phyloP scores from a whole-genome alignment of 1,140 invertebrate species.

The Drosophila mauritiana region DNA sequence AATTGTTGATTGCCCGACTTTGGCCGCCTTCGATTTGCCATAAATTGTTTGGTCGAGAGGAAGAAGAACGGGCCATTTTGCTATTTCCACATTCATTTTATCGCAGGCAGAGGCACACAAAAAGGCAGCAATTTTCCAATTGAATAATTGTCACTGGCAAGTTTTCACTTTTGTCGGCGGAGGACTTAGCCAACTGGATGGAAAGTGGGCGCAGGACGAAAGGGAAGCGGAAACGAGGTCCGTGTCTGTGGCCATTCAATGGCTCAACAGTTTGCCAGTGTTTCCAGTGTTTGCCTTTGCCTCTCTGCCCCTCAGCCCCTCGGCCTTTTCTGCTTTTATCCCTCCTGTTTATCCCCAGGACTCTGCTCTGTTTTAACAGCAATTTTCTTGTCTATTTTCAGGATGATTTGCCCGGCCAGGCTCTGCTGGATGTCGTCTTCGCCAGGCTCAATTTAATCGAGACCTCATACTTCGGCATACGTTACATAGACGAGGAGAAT shows the following conservation, averaged over 20 bases:
- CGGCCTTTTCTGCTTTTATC: background rate
- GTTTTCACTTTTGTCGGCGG: slow-evolving; percentile 77
- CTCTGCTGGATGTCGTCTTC: slow-evolving; percentile 94
- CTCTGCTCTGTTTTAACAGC: slow-evolving; percentile 64
- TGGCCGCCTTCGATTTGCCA: slow-evolving; percentile 56
- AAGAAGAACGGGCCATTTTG: slow-evolving; percentile 26
- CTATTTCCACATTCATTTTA: slow-evolving; percentile 31
- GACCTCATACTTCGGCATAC: slow-evolving; percentile 96
- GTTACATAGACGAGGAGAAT: slow-evolving; percentile 93
- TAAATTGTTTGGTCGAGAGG: slow-evolving; percentile 45
- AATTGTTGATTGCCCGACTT: slow-evolving; percentile 58
- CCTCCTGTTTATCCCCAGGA: background rate
- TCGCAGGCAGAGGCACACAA: slow-evolving; percentile 17
- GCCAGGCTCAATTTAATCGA: slow-evolving; percentile 95
- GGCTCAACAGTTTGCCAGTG: slow-evolving; percentile 79
- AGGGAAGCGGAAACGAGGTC: slow-evolving; percentile 5
- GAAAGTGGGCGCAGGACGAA: slow-evolving; percentile 15
- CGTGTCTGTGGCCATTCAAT: slow-evolving; percentile 65
- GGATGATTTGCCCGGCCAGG: slow-evolving; percentile 93
- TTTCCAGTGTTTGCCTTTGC: slow-evolving; percentile 64
- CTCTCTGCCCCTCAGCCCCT: background rate
- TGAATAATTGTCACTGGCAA: slow-evolving; percentile 81
- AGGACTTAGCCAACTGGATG: slow-evolving; percentile 51
- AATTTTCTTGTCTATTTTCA: slow-evolving; percentile 87
- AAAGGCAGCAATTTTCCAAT: slow-evolving; percentile 79